Conservation (phyloP, 1,140 invertebrate species). For the Aphidius gifuensis region DNA sequence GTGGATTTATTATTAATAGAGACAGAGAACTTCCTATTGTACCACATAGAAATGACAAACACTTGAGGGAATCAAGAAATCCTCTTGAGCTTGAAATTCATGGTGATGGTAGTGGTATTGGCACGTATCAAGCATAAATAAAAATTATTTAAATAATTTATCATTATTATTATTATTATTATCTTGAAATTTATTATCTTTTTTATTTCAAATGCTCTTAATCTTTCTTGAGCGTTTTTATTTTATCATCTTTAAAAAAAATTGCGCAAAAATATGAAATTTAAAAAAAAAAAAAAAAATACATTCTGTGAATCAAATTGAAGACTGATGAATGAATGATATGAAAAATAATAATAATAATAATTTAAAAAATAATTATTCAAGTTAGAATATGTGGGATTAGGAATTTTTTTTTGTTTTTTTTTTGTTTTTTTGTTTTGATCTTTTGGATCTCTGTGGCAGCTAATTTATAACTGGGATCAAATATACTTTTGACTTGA, state of each 20-base stretch:
- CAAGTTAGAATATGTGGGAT: too few relatives aligned
- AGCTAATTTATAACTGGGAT: too few relatives aligned
- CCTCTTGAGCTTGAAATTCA: constrained; percentile 36
- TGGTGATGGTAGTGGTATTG: constrained; percentile 33
- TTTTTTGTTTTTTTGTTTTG: not conserved
- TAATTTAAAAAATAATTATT: too few relatives aligned
- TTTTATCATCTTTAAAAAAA: too few relatives aligned
- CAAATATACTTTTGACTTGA: too few relatives aligned
- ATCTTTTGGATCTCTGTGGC: too few relatives aligned
- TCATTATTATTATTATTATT: not conserved
- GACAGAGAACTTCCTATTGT: constrained; percentile 21
- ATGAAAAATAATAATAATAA: not conserved
- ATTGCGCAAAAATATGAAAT: too few relatives aligned
- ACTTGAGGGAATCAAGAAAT: constrained; percentile 7
- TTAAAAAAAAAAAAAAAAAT: not conserved
- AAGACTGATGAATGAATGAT: constrained; percentile 13
- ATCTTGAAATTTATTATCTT: too few relatives aligned
- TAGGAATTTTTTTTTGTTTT: not conserved
- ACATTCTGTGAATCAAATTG: constrained; percentile 11
- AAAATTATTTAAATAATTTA: not conserved
- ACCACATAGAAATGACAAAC: constrained; percentile 16
- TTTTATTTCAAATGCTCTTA: too few relatives aligned
- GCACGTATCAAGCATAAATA: constrained; percentile 37
- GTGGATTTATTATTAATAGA: constrained; percentile 13
- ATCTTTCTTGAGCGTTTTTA: too few relatives aligned